Evolutionary conservation across 1,140 invertebrate species (phyloP).

Genomic region (Brachionus sp.): DNA sequence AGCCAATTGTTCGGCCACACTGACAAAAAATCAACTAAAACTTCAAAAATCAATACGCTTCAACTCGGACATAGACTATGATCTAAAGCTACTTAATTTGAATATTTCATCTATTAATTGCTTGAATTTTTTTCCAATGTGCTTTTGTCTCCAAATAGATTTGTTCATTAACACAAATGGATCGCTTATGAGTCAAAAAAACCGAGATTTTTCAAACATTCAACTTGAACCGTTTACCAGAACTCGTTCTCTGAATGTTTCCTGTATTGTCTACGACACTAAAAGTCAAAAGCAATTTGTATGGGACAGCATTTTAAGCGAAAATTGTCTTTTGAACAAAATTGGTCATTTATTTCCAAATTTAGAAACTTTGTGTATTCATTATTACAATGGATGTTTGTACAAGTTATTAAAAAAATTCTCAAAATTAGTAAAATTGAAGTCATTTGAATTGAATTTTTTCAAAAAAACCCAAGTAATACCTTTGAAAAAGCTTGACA

Average conservation of each 20-base stretch:
- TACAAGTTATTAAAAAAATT: conserved; percentile 3
- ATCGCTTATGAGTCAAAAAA: neutral
- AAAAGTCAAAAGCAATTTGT: neutral
- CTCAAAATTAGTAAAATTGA: neutral
- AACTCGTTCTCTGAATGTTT: neutral
- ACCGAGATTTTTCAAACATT: neutral
- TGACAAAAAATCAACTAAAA: neutral
- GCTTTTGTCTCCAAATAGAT: neutral
- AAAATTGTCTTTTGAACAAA: neutral
- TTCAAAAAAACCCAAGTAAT: neutral
- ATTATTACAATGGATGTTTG: neutral
- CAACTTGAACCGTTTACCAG: neutral
- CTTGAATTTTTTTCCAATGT: neutral
- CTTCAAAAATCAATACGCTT: neutral
- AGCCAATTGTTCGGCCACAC: neutral
- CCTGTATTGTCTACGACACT: neutral
- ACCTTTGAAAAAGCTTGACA: neutral
- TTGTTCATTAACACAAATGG: conserved; percentile 2
- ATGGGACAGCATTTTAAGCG: neutral
- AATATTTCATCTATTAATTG: neutral
- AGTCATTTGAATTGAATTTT: neutral
- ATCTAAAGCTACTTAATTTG: neutral
- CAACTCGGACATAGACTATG: neutral
- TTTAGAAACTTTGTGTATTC: neutral
- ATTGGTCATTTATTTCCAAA: neutral